phyloP scores from a whole-genome alignment of 2,888 invertebrate genomes.

The Drosophila quinaria region DNA sequence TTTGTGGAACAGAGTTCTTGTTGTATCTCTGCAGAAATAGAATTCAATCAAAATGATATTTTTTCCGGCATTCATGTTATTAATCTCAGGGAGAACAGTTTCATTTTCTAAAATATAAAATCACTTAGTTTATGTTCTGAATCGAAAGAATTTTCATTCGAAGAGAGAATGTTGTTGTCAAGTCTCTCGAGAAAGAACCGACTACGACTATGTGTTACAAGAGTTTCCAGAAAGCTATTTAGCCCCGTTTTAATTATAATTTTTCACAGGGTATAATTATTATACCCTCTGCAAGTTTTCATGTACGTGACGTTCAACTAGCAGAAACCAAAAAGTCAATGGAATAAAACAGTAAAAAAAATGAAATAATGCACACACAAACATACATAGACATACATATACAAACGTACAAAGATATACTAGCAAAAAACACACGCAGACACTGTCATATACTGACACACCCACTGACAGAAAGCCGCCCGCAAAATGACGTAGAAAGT shows the following conservation, averaged over 20 bases:
- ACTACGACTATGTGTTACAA: background rate
- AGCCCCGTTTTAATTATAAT: too few relatives aligned
- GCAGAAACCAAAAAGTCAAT: slow-evolving; percentile 52
- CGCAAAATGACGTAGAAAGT: slow-evolving; percentile 73
- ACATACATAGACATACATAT: background rate
- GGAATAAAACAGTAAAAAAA: slow-evolving; percentile 38
- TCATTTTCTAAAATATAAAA: too few relatives aligned
- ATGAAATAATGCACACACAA: slow-evolving; percentile 38
- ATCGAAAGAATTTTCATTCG: too few relatives aligned
- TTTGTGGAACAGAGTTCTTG: background rate
- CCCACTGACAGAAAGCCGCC: slow-evolving; percentile 39
- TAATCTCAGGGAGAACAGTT: background rate
- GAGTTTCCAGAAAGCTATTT: background rate
- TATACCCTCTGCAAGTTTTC: slow-evolving; percentile 24
- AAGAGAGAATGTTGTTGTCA: too few relatives aligned
- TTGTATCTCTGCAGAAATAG: too few relatives aligned
- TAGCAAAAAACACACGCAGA: background rate
- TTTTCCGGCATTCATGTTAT: background rate
- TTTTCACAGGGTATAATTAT: slow-evolving; percentile 7
- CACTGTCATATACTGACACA: slow-evolving; percentile 35
- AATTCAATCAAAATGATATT: background rate
- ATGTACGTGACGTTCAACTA: slow-evolving; percentile 62
- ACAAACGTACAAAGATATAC: background rate
- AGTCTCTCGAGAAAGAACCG: too few relatives aligned
- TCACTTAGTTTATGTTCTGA: too few relatives aligned